A percentile compares a stretch with the other conserved stretches of the same genome.
These are phyloP conservation scores for Odobenus rosmarus DNA, from an alignment of 2,113 vertebrate genomes.

Conservation along the genomic window DNA sequence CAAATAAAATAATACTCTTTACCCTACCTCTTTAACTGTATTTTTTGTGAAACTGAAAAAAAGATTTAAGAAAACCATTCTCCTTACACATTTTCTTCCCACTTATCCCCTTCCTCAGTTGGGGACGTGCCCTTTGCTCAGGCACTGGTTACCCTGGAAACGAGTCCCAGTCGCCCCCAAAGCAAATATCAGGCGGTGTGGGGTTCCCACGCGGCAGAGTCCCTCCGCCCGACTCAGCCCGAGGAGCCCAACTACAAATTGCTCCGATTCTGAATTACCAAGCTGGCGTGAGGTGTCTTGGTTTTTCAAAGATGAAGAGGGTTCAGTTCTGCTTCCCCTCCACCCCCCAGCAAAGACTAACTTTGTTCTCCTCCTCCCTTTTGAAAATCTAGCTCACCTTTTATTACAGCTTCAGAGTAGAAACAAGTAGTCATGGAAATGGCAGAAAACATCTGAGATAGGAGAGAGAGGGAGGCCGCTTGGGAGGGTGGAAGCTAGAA, in stretches of 20 bases:
- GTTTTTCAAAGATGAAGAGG: background rate
- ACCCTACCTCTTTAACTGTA: background rate
- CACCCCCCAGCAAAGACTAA: background rate
- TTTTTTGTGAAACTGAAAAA: constrained; percentile 27
- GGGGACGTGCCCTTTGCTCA: background rate
- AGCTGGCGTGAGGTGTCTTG: background rate
- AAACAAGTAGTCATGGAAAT: background rate
- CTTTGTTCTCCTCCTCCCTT: background rate
- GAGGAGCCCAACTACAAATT: background rate
- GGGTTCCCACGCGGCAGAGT: background rate
- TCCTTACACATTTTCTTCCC: background rate
- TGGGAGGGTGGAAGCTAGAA: background rate
- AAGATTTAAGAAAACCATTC: background rate
- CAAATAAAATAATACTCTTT: background rate
- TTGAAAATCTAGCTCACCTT: constrained; percentile 46
- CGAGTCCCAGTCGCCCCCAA: constrained; percentile 54
- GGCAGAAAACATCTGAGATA: background rate
- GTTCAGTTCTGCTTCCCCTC: background rate
- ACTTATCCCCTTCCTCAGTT: background rate
- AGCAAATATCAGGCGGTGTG: constrained; percentile 26
- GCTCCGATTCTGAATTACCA: background rate
- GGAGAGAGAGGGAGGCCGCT: background rate
- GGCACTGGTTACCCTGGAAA: constrained; percentile 78
- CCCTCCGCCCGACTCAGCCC: constrained; percentile 52
- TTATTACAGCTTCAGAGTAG: background rate